Evolutionary conservation across 1,140 invertebrate species (phyloP).

Genomic region (Heterodera carotae): DNA sequence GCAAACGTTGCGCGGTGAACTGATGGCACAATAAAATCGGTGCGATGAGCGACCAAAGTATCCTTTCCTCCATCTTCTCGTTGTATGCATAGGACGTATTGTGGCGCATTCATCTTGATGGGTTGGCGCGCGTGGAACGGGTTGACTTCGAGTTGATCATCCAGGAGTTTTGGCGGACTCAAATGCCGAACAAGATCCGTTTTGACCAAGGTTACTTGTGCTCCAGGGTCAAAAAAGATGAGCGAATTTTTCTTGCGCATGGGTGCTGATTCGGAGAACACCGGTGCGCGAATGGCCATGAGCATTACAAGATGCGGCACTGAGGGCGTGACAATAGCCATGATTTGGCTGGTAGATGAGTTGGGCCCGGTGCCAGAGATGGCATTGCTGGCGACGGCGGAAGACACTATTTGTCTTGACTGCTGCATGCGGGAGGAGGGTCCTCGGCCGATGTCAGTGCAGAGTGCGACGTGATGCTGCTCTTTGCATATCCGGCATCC

Average conservation of each 20-base stretch:
- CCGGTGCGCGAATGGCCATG: conserved; percentile 20
- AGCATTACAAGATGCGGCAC: neutral
- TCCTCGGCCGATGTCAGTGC: no score
- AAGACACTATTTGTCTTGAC: no score
- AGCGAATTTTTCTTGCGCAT: conserved; percentile 3
- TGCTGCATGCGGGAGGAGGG: no score
- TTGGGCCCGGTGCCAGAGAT: no score
- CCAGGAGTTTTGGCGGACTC: conserved; percentile 25
- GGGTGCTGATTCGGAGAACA: neutral
- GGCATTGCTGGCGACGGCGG: no score
- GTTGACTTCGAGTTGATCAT: conserved; percentile 26
- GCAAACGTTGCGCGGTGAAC: no score
- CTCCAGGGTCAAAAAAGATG: conserved; percentile 28
- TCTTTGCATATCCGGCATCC: no score
- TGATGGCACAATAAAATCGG: no score
- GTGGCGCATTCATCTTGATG: neutral
- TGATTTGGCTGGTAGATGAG: neutral
- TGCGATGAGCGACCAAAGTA: no score
- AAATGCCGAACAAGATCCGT: conserved; percentile 9
- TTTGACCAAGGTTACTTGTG: conserved; percentile 4
- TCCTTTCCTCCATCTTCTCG: no score
- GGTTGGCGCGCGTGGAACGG: conserved; percentile 17
- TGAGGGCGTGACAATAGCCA: neutral
- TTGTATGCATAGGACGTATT: conserved; percentile 6
- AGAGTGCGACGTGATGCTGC: no score